Base-by-base conservation (phyloP, 2,113 vertebrate species). In the Oostethus manadensis region DNA sequence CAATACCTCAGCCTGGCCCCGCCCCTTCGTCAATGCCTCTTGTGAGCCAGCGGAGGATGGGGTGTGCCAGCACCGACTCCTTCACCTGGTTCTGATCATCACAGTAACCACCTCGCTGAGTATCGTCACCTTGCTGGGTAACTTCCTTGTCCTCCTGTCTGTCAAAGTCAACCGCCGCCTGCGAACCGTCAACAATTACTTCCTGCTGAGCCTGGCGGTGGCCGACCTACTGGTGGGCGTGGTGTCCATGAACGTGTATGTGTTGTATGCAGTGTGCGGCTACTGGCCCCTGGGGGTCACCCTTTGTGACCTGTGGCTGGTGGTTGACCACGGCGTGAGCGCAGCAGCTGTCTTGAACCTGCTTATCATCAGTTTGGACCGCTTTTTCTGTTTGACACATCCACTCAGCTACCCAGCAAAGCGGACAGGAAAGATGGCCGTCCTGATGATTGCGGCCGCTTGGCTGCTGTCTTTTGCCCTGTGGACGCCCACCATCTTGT, bases 141-240 rank as follows among this genome's bases (percentile, higher is more conserved):
- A 98, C 85, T 75, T 90, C 40, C 80, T 98, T 78, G 96, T 98
- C 57, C 93, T 98, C 90, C 79, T 96, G 40, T 97, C 95, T 63
- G 89, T 98, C 87, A 93, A 90, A 59, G 93, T 97, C 38, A 97
- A 98, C 89, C 91, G 92, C 13, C 93, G 87, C 70, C 89, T 98
- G 69, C 92, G 91, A 65, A 98, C 92, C 0, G 83, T 98, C 78
- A 94, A 97, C 88, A 98, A 98, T 86, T 96, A 96, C 84, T 96
- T 98, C 83, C 90, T 97, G 71, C 88, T 97, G 86, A 98, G 95
- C 84, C 83, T 98, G 81, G 95, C 94, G 0, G 93, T 85, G 0
- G 93, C 95, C 0, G 96, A 98, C 51, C 91, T 98, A 56, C 83
- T 95, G 62, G 80, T 96, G 0, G 96, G 94, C 1, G 88, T 91